These are phyloP conservation scores for Cisticola juncidis DNA, from an alignment of 2,113 vertebrate genomes.

Conservation along the genomic window DNA sequence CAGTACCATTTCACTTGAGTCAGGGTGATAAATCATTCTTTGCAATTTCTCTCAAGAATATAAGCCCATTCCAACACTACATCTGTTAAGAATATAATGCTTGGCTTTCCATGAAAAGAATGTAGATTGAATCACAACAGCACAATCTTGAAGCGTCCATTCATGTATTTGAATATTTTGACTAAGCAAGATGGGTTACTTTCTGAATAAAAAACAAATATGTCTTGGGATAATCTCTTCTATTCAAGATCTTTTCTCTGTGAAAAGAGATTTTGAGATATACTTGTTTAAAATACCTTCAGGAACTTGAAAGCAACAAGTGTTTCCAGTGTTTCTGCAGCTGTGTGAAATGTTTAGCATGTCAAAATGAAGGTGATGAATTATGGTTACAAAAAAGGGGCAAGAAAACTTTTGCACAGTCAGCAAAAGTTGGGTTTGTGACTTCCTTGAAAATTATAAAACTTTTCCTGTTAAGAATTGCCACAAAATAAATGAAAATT, in stretches of 20 bases:
- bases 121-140: neutral
- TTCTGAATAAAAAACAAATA: neutral
- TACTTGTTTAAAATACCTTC: neutral
- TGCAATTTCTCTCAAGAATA: neutral
- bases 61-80: neutral
- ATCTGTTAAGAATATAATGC: slow-evolving; percentile 30
- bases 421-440: neutral
- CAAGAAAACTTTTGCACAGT: neutral
- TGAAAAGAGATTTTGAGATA: neutral
- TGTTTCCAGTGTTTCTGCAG: neutral
- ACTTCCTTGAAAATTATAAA: neutral
- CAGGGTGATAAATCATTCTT: slow-evolving; percentile 11
- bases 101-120: neutral
- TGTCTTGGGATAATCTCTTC: neutral
- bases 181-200: neutral
- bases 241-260: neutral
- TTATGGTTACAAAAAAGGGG: neutral
- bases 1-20: neutral
- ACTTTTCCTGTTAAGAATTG: neutral
- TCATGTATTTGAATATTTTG: neutral
- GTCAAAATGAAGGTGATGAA: neutral
- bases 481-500: neutral
- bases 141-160: neutral
- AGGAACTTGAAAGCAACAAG: neutral
- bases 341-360: neutral